phyloP scores from a whole-genome alignment of 1,140 invertebrate genomes.

The Zaprionus africanus region DNA sequence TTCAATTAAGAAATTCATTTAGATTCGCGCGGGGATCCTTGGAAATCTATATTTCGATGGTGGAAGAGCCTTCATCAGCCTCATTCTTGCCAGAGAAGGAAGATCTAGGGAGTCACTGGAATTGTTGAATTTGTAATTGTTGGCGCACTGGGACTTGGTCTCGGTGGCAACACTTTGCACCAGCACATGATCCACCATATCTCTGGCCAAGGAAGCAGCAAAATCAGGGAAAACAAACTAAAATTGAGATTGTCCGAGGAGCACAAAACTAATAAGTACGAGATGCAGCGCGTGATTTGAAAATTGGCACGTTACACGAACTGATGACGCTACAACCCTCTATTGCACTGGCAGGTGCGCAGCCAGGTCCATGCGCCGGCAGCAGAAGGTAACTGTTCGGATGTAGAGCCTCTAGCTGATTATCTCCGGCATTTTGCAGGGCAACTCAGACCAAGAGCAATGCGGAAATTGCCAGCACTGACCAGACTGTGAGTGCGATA shows the following conservation, averaged over 20 bases:
- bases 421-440: neutral
- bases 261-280: constrained; percentile 12
- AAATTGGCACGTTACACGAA: neutral
- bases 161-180: constrained; percentile 4
- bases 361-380: constrained; percentile 5
- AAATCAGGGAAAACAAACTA: neutral
- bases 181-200: constrained; percentile 1
- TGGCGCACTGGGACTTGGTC: fast-evolving
- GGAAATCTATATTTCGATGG: neutral
- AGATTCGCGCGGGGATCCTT: constrained; percentile 4
- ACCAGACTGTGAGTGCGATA: constrained; percentile 12
- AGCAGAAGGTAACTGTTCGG: neutral
- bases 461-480: constrained; percentile 1
- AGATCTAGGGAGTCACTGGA: neutral
- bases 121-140: too few relatives aligned
- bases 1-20: constrained; percentile 44
- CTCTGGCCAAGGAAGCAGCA: constrained; percentile 18
- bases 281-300: neutral
- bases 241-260: constrained; percentile 18
- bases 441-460: neutral
- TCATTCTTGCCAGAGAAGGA: neutral
- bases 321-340: neutral
- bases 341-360: neutral
- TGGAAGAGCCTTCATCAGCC: neutral
- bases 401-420: constrained; percentile 2